phyloP scores from a whole-genome alignment of 92 coral and sea anemone genomes.

The Chrysogorgia sp. region DNA sequence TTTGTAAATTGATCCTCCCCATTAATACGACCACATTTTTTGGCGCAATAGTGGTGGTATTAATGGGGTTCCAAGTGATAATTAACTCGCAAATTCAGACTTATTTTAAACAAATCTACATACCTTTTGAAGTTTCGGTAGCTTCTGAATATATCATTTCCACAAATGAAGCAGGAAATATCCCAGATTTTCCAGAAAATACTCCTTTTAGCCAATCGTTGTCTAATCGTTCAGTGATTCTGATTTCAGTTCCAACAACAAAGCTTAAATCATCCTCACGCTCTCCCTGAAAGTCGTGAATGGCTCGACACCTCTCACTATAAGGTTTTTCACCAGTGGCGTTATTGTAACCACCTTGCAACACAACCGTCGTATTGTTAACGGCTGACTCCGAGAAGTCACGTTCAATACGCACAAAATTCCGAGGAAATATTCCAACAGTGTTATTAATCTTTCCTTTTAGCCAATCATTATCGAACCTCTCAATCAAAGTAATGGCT shows the following conservation, averaged over 20 bases:
- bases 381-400: conserved; percentile 55
- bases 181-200: conserved; percentile 52
- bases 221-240: conserved; percentile 36
- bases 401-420: conserved; percentile 79
- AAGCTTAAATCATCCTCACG: conserved; percentile 54
- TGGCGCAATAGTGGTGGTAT: no score
- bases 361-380: neutral
- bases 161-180: conserved; percentile 59
- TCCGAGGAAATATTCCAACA: conserved; percentile 84
- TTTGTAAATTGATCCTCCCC: no score
- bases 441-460: conserved; percentile 66
- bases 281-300: conserved; percentile 51
- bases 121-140: conserved; percentile 9
- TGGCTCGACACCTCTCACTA: conserved; percentile 45
- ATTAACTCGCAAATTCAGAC: no score
- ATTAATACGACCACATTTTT: no score
- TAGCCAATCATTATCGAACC: conserved; percentile 81
- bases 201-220: conserved; percentile 59
- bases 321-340: neutral
- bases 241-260: conserved; percentile 35
- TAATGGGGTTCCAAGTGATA: neutral
- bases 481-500: conserved; percentile 66
- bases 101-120: neutral
- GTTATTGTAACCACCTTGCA: conserved; percentile 2
- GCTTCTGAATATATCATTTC: conserved; percentile 25